Conservation (phyloP, 2,797 vertebrate genomes). For the Acrossocheilus wenchowensis region DNA sequence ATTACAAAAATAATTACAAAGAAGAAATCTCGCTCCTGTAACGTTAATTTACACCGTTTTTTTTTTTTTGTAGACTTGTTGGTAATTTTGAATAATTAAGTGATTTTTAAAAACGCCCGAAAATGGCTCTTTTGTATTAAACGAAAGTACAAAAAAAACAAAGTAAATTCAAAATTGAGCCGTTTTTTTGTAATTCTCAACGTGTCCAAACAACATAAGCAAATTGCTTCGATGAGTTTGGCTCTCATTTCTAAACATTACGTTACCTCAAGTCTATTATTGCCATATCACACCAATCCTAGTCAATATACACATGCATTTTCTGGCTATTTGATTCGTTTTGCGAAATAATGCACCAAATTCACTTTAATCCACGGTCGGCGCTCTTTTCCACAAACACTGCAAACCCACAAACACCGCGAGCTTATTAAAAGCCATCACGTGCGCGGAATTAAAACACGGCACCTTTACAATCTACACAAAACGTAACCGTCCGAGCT, state of each 20-base stretch:
- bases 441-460: neutral
- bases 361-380: slow-evolving; percentile 24
- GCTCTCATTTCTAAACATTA: neutral
- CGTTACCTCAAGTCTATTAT: neutral
- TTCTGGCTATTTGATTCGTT: neutral
- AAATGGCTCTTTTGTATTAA: neutral
- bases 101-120: neutral
- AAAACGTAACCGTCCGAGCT: neutral
- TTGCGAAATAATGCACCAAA: neutral
- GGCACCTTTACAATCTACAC: neutral
- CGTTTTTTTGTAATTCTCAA: neutral
- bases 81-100: neutral
- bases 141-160: neutral
- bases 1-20: neutral
- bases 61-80: neutral
- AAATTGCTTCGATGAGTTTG: neutral
- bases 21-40: neutral
- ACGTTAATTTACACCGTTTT: neutral
- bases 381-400: slow-evolving; percentile 51
- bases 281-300: neutral
- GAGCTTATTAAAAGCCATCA: slow-evolving; percentile 10
- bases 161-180: neutral
- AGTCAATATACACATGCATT: neutral
- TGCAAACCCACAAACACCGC: slow-evolving; percentile 28
- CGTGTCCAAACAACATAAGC: neutral